Conservation (phyloP, 2,113 vertebrate genomes). For the Empidonax alnorum region DNA sequence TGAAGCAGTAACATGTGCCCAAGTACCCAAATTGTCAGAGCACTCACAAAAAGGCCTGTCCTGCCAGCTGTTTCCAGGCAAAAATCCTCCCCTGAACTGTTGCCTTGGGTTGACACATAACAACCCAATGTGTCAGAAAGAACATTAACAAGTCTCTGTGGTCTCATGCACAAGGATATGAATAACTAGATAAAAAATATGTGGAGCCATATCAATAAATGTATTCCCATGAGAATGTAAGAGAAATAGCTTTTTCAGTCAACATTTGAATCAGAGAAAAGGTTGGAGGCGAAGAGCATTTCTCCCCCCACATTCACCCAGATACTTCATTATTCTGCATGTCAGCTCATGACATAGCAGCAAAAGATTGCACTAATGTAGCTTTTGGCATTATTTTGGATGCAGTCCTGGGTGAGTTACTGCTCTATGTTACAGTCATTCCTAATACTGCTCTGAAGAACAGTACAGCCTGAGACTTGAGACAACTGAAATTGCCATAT, state of each 20-base stretch:
- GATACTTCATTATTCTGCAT: not conserved
- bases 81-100: not conserved
- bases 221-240: not conserved
- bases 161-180: not conserved
- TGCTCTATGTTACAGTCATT: not conserved
- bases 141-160: not conserved
- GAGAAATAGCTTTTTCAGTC: not conserved
- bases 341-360: not conserved
- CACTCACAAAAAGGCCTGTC: not conserved
- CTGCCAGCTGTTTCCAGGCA: not conserved
- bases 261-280: not conserved
- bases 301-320: not conserved
- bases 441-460: not conserved
- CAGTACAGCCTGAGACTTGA: not conserved
- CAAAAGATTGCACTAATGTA: not conserved
- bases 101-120: not conserved
- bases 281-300: not conserved
- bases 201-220: not conserved
- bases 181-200: not conserved
- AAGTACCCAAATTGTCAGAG: not conserved
- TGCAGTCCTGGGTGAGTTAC: not conserved
- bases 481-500: not conserved
- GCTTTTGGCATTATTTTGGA: not conserved
- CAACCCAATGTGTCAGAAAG: not conserved
- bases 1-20: not conserved